Conservation (phyloP, 2,797 vertebrate species). For the Phoeniculus purpureus region DNA sequence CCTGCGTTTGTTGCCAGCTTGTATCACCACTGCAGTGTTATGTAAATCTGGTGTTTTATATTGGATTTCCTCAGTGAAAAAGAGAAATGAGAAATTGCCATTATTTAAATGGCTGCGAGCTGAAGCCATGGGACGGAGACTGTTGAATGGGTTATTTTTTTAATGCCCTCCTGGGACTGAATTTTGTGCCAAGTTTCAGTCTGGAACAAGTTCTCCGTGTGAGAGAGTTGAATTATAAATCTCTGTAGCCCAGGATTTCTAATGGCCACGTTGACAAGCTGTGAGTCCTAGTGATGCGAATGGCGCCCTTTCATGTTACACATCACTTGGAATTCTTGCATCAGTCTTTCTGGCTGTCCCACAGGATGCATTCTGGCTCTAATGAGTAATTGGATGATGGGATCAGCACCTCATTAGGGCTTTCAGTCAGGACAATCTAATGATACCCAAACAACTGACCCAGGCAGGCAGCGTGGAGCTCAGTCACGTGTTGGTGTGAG, state of each 20-base stretch:
- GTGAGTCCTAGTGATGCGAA: constrained; percentile 54
- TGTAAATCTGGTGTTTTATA: constrained; percentile 72
- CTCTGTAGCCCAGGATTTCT: constrained; percentile 52
- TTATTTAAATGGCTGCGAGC: constrained; percentile 63
- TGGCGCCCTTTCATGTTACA: constrained; percentile 71
- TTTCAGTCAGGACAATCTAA: constrained; percentile 50
- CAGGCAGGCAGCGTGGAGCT: not conserved
- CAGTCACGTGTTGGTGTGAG: not conserved
- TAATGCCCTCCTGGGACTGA: constrained; percentile 67
- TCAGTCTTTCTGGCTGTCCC: constrained; percentile 61
- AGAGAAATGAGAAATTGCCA: constrained; percentile 69
- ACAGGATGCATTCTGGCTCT: constrained; percentile 17
- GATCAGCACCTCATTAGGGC: constrained; percentile 72
- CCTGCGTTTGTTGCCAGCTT: constrained; percentile 64
- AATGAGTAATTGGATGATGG: constrained; percentile 62
- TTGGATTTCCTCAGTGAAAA: constrained; percentile 69
- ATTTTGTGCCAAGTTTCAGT: constrained; percentile 73
- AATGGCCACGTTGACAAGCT: constrained; percentile 72
- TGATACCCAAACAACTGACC: constrained; percentile 48
- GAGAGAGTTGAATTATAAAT: constrained; percentile 74
- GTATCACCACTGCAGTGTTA: constrained; percentile 67
- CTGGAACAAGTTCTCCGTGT: constrained; percentile 67
- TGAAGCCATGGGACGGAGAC: constrained; percentile 64
- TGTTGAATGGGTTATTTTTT: constrained; percentile 71
- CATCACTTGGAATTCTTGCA: constrained; percentile 69